phyloP scores from a whole-genome alignment of 2,888 invertebrate genomes.

The Nowickia ferox region DNA sequence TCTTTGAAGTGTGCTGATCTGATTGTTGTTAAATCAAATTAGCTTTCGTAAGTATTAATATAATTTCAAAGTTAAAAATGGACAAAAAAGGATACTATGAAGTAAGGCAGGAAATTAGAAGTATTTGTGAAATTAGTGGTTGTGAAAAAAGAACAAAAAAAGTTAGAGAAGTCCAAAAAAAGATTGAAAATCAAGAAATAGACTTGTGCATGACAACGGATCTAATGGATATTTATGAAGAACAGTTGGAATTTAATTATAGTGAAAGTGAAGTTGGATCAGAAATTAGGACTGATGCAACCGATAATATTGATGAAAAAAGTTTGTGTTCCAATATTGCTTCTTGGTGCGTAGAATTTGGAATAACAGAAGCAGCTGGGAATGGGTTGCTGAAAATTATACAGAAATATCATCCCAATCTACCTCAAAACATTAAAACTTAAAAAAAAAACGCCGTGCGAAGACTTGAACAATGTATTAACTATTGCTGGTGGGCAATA shows the following conservation, averaged over 20 bases:
- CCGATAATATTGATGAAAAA: slow-evolving; percentile 31
- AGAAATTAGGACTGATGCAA: slow-evolving; percentile 40
- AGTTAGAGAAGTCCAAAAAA: slow-evolving; percentile 28
- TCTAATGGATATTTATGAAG: slow-evolving; percentile 10
- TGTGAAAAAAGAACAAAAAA: slow-evolving; percentile 38
- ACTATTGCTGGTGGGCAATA: slow-evolving; percentile 2
- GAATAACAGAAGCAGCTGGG: slow-evolving; percentile 9
- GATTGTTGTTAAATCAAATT: not conserved
- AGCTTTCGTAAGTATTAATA: slow-evolving; percentile 12
- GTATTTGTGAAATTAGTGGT: slow-evolving; percentile 38
- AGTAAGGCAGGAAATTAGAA: slow-evolving; percentile 42
- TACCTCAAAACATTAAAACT: not conserved
- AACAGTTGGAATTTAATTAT: slow-evolving; percentile 29
- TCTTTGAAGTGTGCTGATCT: not conserved
- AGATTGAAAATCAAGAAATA: slow-evolving; percentile 24
- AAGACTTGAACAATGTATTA: slow-evolving; percentile 4
- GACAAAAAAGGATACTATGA: slow-evolving; percentile 45
- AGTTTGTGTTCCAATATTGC: slow-evolving; percentile 45
- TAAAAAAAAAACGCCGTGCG: not conserved
- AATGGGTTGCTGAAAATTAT: too few species aligned
- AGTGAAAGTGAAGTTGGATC: slow-evolving; percentile 40
- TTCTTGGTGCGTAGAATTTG: slow-evolving; percentile 48
- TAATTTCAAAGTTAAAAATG: slow-evolving; percentile 10
- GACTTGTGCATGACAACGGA: slow-evolving; percentile 24
- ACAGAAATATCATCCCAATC: too few species aligned